phyloP scores from a whole-genome alignment of 1,140 invertebrate genomes.

The Drosophila serrata region DNA sequence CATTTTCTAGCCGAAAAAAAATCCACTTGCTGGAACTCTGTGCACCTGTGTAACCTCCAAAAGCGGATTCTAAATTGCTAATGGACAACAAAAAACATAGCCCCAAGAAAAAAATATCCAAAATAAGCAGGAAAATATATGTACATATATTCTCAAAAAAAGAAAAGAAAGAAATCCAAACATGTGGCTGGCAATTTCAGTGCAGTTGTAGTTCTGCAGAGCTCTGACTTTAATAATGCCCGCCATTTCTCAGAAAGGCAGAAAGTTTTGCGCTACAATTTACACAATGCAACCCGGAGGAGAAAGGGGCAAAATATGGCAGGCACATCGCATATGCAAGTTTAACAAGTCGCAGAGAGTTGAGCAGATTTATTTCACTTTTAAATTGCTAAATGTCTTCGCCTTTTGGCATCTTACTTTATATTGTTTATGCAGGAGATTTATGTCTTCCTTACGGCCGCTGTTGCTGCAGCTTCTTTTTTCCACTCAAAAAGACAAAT shows the following conservation, averaged over 20 bases:
- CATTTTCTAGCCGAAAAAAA: constrained; percentile 57
- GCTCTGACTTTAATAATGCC: constrained; percentile 61
- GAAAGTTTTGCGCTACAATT: constrained; percentile 63
- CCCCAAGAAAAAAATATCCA: background rate
- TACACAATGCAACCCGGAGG: constrained; percentile 55
- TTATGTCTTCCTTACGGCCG: constrained; percentile 41
- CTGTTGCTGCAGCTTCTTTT: constrained; percentile 16
- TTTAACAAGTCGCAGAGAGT: constrained; percentile 26
- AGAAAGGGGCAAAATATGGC: constrained; percentile 1
- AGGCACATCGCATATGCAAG: constrained; percentile 44
- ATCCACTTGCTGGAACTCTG: constrained; percentile 31
- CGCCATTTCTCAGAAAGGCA: constrained; percentile 60
- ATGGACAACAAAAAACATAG: constrained; percentile 50
- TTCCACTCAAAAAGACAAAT: constrained; percentile 30
- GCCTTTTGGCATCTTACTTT: constrained; percentile 47
- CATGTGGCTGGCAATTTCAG: constrained; percentile 29
- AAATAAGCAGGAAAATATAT: constrained; percentile 2
- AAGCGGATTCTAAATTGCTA: constrained; percentile 67
- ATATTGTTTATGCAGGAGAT: constrained; percentile 64
- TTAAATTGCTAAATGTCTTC: constrained; percentile 72
- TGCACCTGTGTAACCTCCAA: constrained; percentile 42
- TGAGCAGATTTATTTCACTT: constrained; percentile 70
- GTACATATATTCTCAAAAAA: no score
- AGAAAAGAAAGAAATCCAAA: constrained; percentile 2
- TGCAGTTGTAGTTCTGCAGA: constrained; percentile 7